Evolutionary conservation across 2,888 invertebrate genomes (phyloP).

Genomic region (Penaeus monodon): DNA sequence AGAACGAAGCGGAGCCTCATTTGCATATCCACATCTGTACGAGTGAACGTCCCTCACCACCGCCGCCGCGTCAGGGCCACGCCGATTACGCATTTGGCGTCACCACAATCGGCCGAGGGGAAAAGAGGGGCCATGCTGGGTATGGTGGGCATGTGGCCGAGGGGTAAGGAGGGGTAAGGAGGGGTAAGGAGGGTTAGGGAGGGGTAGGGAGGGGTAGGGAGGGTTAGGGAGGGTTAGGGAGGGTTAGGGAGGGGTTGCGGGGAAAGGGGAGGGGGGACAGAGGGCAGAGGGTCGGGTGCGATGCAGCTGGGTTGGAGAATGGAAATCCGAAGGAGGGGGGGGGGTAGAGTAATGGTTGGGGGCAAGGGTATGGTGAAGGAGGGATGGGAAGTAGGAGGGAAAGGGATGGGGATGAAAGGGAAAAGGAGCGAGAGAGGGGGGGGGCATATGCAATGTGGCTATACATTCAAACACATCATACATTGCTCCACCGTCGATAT

Average conservation of each 20-base stretch:
- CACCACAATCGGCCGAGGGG: too few species aligned
- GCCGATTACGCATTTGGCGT: too few species aligned
- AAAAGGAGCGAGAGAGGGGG: not conserved
- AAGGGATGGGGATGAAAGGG: not conserved
- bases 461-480: too few species aligned
- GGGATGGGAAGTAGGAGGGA: not conserved
- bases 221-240: not conserved
- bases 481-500: too few species aligned
- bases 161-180: not conserved
- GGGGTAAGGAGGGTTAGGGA: not conserved
- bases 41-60: too few species aligned
- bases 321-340: not conserved
- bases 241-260: not conserved
- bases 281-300: not conserved
- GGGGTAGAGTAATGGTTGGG: not conserved
- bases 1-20: too few species aligned
- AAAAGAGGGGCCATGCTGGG: too few species aligned
- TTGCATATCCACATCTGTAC: too few species aligned
- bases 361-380: not conserved
- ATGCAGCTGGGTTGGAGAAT: not conserved
- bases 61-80: too few species aligned
- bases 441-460: too few species aligned
- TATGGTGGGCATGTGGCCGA: too few species aligned
- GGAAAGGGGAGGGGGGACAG: not conserved
- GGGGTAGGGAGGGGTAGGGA: not conserved